phyloP scores from a whole-genome alignment of 2,113 vertebrate genomes.

The Puffinus mauretanicus region DNA sequence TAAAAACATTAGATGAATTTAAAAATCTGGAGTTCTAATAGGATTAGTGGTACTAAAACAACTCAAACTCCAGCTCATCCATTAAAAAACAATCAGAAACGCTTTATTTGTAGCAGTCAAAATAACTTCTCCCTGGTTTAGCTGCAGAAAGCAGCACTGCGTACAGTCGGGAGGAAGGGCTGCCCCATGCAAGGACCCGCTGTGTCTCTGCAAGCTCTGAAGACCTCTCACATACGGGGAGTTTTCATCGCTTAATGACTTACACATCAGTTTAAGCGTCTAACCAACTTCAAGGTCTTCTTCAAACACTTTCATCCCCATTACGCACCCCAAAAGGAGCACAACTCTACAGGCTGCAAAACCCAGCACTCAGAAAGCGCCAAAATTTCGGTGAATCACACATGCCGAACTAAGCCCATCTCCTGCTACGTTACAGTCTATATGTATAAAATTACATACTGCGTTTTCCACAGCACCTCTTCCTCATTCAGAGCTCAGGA shows the following conservation, averaged over 20 bases:
- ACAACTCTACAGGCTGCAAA: not conserved
- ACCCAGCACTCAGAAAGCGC: fast-evolving
- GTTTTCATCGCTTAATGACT: not conserved
- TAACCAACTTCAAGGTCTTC: not conserved
- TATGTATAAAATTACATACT: not conserved
- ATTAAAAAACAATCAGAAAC: fast-evolving
- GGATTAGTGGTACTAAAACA: not conserved
- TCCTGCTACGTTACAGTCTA: not conserved
- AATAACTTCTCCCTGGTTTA: not conserved
- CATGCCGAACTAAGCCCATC: fast-evolving
- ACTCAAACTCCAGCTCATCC: not conserved
- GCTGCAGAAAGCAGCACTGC: not conserved
- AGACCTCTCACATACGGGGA: fast-evolving
- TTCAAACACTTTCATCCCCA: not conserved
- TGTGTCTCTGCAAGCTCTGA: not conserved
- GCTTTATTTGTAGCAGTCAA: not conserved
- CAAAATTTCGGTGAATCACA: fast-evolving
- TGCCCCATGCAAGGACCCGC: not conserved
- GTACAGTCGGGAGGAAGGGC: not conserved
- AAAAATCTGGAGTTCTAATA: not conserved
- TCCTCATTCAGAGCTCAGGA: not conserved
- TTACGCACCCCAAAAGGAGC: fast-evolving
- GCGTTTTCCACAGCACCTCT: slow-evolving; percentile 5
- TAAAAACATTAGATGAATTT: not conserved
- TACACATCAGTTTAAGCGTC: fast-evolving